These are phyloP conservation scores for Heteropelma amictum DNA, from an alignment of 2,888 invertebrate species.

Conservation along the genomic window DNA sequence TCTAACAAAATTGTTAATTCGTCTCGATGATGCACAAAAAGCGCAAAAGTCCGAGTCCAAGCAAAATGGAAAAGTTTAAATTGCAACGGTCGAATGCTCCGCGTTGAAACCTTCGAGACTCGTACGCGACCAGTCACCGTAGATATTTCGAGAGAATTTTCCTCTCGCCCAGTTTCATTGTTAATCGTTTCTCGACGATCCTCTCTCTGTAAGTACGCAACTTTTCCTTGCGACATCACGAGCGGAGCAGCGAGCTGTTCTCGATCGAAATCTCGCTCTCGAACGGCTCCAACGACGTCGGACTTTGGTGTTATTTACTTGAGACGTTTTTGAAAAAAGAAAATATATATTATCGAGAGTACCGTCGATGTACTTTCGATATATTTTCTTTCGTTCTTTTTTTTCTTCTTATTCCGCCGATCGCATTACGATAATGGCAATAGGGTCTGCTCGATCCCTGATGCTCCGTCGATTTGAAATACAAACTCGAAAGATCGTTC, in stretches of 20 bases:
- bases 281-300: slow-evolving; percentile 1
- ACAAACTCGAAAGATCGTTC: too few relatives aligned
- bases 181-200: background rate
- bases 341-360: slow-evolving; percentile 19
- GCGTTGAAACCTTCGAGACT: slow-evolving; percentile 24
- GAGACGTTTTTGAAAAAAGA: background rate
- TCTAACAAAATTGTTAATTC: slow-evolving; percentile 35
- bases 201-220: background rate
- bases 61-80: slow-evolving; percentile 65
- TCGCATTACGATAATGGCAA: too few relatives aligned
- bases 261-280: slow-evolving; percentile 62
- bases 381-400: too few relatives aligned
- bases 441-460: too few relatives aligned
- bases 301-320: slow-evolving; percentile 27
- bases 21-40: slow-evolving; percentile 9
- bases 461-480: too few relatives aligned
- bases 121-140: slow-evolving; percentile 31
- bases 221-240: slow-evolving; percentile 47
- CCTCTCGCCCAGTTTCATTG: background rate
- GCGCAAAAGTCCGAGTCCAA: slow-evolving; percentile 48
- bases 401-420: too few relatives aligned
- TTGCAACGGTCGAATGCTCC: slow-evolving; percentile 57
- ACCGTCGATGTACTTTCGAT: too few relatives aligned
- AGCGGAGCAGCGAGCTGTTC: slow-evolving; percentile 58
- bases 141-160: background rate